A percentile compares a stretch with the other conserved stretches of the same genome.
These are phyloP conservation scores for Drosophila jambulina DNA, from an alignment of 1,140 invertebrate species.

Conservation along the genomic window DNA sequence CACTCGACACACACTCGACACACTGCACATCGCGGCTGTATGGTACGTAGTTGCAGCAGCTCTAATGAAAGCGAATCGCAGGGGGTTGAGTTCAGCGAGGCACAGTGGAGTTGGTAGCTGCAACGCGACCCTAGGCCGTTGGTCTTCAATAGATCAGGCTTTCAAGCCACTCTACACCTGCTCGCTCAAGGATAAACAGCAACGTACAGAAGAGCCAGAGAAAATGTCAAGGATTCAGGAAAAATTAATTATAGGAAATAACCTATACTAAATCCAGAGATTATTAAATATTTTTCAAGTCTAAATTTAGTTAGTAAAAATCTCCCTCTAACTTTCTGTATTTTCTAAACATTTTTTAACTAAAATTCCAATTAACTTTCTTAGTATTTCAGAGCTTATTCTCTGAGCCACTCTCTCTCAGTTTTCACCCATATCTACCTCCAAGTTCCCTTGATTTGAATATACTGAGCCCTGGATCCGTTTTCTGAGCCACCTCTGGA, in stretches of 20 bases:
- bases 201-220: too few relatives aligned
- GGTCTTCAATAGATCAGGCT: slow-evolving; percentile 12
- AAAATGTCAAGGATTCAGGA: background rate
- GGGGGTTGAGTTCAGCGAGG: slow-evolving; percentile 21
- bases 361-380: background rate
- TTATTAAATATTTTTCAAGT: background rate
- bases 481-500: slow-evolving; percentile 20
- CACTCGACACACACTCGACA: slow-evolving; percentile 25
- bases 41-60: slow-evolving; percentile 25
- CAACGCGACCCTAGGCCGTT: slow-evolving; percentile 1
- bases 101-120: slow-evolving; percentile 12
- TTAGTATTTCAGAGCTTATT: background rate
- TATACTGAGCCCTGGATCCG: slow-evolving; percentile 15
- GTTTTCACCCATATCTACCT: slow-evolving; percentile 2
- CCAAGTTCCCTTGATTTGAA: slow-evolving; percentile 23
- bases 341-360: background rate
- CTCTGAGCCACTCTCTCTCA: background rate
- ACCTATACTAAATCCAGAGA: background rate
- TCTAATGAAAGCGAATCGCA: slow-evolving; percentile 55
- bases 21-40: slow-evolving; percentile 5
- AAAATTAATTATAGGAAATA: background rate
- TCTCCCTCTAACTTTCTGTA: background rate
- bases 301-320: background rate
- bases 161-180: slow-evolving; percentile 3
- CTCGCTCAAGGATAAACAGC: background rate